Conservation (phyloP, 2,888 invertebrate species). For the Rhingia rostrata region DNA sequence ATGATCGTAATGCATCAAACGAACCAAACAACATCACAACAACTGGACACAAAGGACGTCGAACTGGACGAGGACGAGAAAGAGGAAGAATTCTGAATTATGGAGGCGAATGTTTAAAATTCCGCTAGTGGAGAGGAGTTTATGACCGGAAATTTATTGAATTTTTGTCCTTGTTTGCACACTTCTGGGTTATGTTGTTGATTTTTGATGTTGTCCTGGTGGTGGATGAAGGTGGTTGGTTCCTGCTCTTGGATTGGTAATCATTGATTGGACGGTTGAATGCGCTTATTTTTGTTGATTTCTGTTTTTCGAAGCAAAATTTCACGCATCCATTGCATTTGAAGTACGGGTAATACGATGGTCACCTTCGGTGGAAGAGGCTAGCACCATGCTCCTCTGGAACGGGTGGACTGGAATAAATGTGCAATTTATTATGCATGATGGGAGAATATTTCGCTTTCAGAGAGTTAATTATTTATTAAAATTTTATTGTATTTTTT, state of each 20-base stretch:
- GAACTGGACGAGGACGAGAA: not conserved
- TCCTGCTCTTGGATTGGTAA: slow-evolving; percentile 31
- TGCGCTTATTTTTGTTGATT: slow-evolving; percentile 49
- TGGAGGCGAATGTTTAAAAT: slow-evolving; percentile 58
- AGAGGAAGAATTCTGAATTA: slow-evolving; percentile 26
- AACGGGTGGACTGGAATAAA: not conserved
- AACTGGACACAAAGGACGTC: slow-evolving; percentile 12
- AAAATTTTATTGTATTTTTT: not conserved
- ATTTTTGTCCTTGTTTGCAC: slow-evolving; percentile 23
- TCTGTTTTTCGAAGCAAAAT: slow-evolving; percentile 35
- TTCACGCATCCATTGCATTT: slow-evolving; percentile 46
- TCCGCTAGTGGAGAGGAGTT: slow-evolving; percentile 56
- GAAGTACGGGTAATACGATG: slow-evolving; percentile 10
- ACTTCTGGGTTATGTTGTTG: slow-evolving; percentile 15
- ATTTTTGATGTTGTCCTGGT: slow-evolving; percentile 2
- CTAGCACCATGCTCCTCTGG: not conserved
- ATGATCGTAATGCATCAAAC: not conserved
- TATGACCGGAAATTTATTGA: slow-evolving; percentile 72
- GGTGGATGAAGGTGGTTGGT: not conserved
- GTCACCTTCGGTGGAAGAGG: not conserved
- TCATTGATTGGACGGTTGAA: slow-evolving; percentile 57
- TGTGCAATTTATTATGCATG: slow-evolving; percentile 27
- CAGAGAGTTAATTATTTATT: too few species aligned
- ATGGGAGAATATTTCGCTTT: not conserved
- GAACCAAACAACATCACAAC: slow-evolving; percentile 1